Conservation (phyloP, 2,888 invertebrate genomes). For the Fissipunctia ypsillon region DNA sequence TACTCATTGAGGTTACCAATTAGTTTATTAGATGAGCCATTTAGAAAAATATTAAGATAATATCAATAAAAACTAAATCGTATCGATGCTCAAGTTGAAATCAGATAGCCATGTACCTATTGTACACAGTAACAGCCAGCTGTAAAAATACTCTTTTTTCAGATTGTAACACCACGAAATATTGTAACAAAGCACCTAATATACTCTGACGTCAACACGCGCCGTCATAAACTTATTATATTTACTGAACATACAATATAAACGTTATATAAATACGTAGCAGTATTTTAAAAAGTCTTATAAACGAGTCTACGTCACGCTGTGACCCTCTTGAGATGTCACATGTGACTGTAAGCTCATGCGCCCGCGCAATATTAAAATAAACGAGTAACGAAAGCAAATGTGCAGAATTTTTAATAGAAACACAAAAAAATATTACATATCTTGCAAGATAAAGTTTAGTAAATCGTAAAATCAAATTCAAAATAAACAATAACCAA, state of each 20-base stretch:
- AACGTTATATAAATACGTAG: slow-evolving; percentile 50
- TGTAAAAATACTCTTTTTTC: slow-evolving; percentile 75
- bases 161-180: slow-evolving; percentile 71
- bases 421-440: slow-evolving; percentile 29
- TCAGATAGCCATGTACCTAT: slow-evolving; percentile 67
- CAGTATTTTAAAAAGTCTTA: slow-evolving; percentile 60
- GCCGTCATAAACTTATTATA: slow-evolving; percentile 70
- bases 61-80: slow-evolving; percentile 62
- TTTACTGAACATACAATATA: slow-evolving; percentile 60
- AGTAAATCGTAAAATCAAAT: slow-evolving; percentile 49
- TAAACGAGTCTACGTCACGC: slow-evolving; percentile 49
- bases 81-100: slow-evolving; percentile 61
- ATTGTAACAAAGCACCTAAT: slow-evolving; percentile 75
- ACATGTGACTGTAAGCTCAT: slow-evolving; percentile 39
- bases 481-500: slow-evolving; percentile 58
- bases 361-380: slow-evolving; percentile 42
- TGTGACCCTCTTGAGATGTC: slow-evolving; percentile 46
- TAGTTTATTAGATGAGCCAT: neutral
- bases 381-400: slow-evolving; percentile 35
- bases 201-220: slow-evolving; percentile 75
- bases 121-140: slow-evolving; percentile 69
- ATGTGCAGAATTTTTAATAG: slow-evolving; percentile 23
- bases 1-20: neutral
- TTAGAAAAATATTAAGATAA: neutral
- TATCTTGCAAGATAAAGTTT: slow-evolving; percentile 34